Conservation (phyloP, 2,888 invertebrate genomes). For the Caenorhabditis doughertyi region DNA sequence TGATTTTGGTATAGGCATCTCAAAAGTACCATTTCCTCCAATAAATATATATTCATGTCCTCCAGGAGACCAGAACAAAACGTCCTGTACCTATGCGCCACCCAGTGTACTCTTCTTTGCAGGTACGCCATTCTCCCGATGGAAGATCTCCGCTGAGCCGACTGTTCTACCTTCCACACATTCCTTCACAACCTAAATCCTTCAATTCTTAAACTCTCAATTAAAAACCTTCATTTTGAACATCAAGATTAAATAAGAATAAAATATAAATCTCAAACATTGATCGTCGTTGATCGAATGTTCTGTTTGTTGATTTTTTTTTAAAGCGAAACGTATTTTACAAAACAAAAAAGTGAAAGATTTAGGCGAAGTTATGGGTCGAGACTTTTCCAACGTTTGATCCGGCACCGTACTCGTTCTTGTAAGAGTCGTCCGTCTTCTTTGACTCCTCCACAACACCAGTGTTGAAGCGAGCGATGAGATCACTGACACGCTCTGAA, state of each 20-base stretch:
- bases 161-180: constrained; percentile 55
- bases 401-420: constrained; percentile 64
- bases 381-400: constrained; percentile 62
- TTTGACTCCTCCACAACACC: constrained; percentile 59
- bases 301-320: not conserved
- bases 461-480: constrained; percentile 70
- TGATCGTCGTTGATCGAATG: not conserved
- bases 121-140: constrained; percentile 63
- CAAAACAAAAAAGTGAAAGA: not conserved
- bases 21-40: no score
- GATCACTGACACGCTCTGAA: constrained; percentile 68
- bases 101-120: constrained; percentile 3
- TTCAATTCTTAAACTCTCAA: constrained; percentile 6
- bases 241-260: not conserved
- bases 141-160: constrained; percentile 56
- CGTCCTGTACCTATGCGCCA: not conserved
- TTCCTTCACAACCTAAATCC: constrained; percentile 18
- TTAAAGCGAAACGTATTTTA: constrained; percentile 17
- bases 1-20: no score
- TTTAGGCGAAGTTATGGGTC: constrained; percentile 51
- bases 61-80: no score
- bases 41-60: no score
- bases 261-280: not conserved
- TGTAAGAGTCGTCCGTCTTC: constrained; percentile 61
- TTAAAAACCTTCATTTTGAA: no score